phyloP scores from a whole-genome alignment of 2,888 invertebrate genomes.

The Troides helena region DNA sequence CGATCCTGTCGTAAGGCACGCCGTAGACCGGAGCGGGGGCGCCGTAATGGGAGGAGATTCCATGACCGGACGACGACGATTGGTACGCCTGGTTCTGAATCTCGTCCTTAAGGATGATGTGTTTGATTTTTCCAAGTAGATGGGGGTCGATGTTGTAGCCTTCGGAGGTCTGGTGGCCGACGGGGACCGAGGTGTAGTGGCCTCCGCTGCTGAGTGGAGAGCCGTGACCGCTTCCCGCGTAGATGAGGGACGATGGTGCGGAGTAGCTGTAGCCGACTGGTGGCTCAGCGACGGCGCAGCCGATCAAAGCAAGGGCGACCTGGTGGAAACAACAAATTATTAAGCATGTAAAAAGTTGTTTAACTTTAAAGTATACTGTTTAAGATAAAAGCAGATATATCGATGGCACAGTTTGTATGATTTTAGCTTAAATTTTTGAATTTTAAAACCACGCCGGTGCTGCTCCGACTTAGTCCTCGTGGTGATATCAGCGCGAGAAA shows the following conservation, averaged over 20 bases:
- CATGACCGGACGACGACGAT: slow-evolving; percentile 74
- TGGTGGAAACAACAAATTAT: slow-evolving; percentile 40
- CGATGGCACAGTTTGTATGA: no score
- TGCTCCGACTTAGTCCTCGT: not conserved
- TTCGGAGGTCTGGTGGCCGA: slow-evolving; percentile 89
- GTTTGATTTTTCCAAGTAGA: slow-evolving; percentile 90
- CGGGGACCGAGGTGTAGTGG: slow-evolving; percentile 86
- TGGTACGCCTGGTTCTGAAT: slow-evolving; percentile 76
- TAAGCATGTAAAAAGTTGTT: no score
- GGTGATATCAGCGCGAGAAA: not conserved
- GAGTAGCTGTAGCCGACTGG: slow-evolving; percentile 85
- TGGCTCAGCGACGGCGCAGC: slow-evolving; percentile 88
- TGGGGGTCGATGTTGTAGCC: slow-evolving; percentile 90
- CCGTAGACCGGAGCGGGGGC: slow-evolving; percentile 85
- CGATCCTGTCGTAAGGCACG: slow-evolving; percentile 84
- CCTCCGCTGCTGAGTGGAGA: slow-evolving; percentile 82
- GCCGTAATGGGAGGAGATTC: slow-evolving; percentile 84
- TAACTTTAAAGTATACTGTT: no score
- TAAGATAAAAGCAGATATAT: no score
- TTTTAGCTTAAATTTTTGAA: not conserved
- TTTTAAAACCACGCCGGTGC: no score
- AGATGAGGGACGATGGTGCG: slow-evolving; percentile 84
- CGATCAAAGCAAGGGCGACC: slow-evolving; percentile 87
- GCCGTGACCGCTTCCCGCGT: slow-evolving; percentile 42
- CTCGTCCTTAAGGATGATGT: slow-evolving; percentile 91